These are phyloP conservation scores for Tolmerus cingulatus DNA, from an alignment of 2,888 invertebrate genomes.

Conservation along the genomic window DNA sequence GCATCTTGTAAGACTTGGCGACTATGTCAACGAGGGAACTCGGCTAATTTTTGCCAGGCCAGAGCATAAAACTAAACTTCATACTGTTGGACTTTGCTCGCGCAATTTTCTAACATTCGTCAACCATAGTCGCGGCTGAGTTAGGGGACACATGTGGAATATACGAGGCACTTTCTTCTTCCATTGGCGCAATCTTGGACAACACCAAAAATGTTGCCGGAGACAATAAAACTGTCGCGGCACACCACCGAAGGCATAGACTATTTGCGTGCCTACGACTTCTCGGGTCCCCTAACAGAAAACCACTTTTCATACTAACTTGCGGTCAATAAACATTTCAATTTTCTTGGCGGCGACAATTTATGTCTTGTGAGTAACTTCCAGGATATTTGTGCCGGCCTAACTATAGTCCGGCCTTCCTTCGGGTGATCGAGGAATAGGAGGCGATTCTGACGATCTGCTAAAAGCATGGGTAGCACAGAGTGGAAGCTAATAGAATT, in stretches of 20 bases:
- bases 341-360: constrained; percentile 15
- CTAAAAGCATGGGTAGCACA: background rate
- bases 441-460: background rate
- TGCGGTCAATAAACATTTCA: constrained; percentile 35
- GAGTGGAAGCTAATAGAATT: background rate
- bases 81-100: background rate
- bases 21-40: background rate
- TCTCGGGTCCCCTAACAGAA: constrained; percentile 23
- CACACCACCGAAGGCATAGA: background rate
- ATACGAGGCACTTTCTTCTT: constrained; percentile 19
- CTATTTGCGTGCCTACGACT: constrained; percentile 30
- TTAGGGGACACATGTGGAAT: constrained; percentile 11
- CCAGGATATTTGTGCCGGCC: constrained; percentile 1
- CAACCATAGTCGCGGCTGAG: background rate
- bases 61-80: background rate
- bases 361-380: constrained; percentile 27
- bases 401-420: background rate
- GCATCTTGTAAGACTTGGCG: constrained; percentile 11
- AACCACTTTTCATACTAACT: constrained; percentile 30
- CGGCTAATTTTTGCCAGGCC: background rate
- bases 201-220: constrained; percentile 29
- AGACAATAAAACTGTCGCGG: constrained; percentile 36
- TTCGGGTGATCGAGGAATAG: background rate
- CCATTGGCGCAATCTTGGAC: constrained; percentile 13
- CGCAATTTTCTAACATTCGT: constrained; percentile 23